A percentile compares a stretch with the other conserved stretches of the same genome.
Conservation (phyloP, 2,113 vertebrate species). For the Heterotis niloticus region DNA sequence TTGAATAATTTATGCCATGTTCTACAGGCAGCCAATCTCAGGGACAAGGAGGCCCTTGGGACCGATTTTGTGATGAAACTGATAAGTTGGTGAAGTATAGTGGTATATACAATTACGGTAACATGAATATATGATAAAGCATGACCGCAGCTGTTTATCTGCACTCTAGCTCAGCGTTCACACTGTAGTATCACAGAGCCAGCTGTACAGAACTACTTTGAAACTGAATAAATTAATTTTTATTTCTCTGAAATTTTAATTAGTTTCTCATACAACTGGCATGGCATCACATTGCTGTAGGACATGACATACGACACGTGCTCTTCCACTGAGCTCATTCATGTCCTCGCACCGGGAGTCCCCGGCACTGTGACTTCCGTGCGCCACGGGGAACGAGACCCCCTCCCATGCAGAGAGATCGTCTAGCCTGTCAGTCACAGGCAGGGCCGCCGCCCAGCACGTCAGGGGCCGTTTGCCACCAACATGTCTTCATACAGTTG, state of each 20-base stretch:
- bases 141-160: neutral
- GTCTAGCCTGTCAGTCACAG: neutral
- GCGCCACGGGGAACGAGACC: neutral
- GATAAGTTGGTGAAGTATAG: conserved; percentile 8
- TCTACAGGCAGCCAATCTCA: neutral
- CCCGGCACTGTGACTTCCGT: neutral
- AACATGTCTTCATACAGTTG: neutral
- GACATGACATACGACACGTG: too few species aligned
- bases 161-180: neutral
- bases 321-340: too few species aligned
- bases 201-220: too few species aligned
- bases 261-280: too few species aligned
- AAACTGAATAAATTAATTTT: too few species aligned
- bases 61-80: neutral
- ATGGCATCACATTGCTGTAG: too few species aligned
- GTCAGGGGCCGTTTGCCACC: neutral
- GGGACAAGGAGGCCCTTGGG: neutral
- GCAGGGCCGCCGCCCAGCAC: neutral
- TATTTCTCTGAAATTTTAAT: too few species aligned
- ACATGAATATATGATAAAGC: conserved; percentile 10
- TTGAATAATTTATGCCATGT: conserved; percentile 16
- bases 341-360: too few species aligned
- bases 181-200: too few species aligned
- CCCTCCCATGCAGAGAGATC: neutral
- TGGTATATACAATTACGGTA: conserved; percentile 2